Evolutionary conservation across 2,888 invertebrate genomes (phyloP), one percentile per base, ranked within the genome.

Genomic region (Trissolcus brochymenae): DNA sequence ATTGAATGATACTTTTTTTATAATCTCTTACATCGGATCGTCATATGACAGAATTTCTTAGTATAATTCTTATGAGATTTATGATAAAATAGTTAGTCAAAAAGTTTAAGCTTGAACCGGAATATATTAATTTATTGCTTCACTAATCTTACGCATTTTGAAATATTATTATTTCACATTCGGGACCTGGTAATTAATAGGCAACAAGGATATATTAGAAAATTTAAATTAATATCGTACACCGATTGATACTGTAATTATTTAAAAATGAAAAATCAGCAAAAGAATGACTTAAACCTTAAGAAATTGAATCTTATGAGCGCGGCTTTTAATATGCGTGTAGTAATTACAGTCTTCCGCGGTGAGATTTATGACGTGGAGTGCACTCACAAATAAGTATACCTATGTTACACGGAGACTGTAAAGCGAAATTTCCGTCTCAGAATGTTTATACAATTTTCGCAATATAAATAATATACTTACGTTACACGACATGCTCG

Each of bases 291-390:
- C 4, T n/a, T 57, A 64, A 76, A 64, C 19, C 41, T 55, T 70
- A 54, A 71, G 79, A 79, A 70, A 82, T 82, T 81, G 80, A 82
- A 80, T 82, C 80, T 81, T 81, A 83, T 35, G 35, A 29, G 35
- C 81, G 81, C 81, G 81, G 82, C 84, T 83, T 85, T 87, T 86
- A 87, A 87, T 87, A 84, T 82, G 82, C 82, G 81, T 81, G 83
- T 80, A 82, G 84, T 87, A 87, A 87, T 87, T 86, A 84, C 84
- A 82, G 84, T 85, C 84, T 83, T 84, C 82, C 84, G 80, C 68
- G 76, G 80, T 81, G 81, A 84, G 86, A 87, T 87, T 87, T 87
- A 87, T 84, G 84, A 83, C 83, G 81, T 64, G 78, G 66, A 72
- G 77, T 78, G 79, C 80, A 77, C 81, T 80, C 76, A 81, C 81